Conservation (phyloP, 2,888 invertebrate genomes). For the Trichogramma evanescens region DNA sequence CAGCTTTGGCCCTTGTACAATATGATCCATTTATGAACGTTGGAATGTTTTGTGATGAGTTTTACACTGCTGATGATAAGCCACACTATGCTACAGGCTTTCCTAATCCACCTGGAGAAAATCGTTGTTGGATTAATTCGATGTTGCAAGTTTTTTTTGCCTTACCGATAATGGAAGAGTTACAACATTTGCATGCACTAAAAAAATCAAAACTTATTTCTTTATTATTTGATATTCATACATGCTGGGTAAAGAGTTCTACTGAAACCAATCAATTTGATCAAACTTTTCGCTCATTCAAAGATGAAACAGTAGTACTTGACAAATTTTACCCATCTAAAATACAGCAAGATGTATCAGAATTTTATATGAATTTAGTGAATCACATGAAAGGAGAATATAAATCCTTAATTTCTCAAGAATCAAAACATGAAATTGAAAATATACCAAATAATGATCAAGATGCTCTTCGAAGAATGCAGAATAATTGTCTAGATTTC, state of each 20-base stretch:
- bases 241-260: conserved; percentile 30
- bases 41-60: conserved; percentile 13
- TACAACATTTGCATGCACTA: conserved; percentile 23
- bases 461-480: conserved; percentile 16
- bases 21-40: conserved; percentile 16
- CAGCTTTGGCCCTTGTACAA: conserved; percentile 7
- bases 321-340: conserved; percentile 36
- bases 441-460: conserved; percentile 31
- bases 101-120: conserved; percentile 40
- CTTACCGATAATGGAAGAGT: conserved; percentile 30
- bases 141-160: conserved; percentile 37
- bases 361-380: conserved; percentile 37
- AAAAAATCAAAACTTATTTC: conserved; percentile 29
- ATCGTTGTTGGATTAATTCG: conserved; percentile 40
- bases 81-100: conserved; percentile 35
- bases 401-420: conserved; percentile 24
- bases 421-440: conserved; percentile 27
- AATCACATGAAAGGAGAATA: conserved; percentile 37
- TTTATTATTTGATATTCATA: conserved; percentile 28
- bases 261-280: conserved; percentile 27
- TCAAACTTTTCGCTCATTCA: conserved; percentile 30
- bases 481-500: conserved; percentile 21
- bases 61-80: conserved; percentile 9
- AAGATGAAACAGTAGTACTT: conserved; percentile 31
- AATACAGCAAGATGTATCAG: conserved; percentile 40